Evolutionary conservation across 1,140 invertebrate genomes (phyloP), one percentile per base, ranked within the genome.

Genomic region (Trypoxylus dichotomus): DNA sequence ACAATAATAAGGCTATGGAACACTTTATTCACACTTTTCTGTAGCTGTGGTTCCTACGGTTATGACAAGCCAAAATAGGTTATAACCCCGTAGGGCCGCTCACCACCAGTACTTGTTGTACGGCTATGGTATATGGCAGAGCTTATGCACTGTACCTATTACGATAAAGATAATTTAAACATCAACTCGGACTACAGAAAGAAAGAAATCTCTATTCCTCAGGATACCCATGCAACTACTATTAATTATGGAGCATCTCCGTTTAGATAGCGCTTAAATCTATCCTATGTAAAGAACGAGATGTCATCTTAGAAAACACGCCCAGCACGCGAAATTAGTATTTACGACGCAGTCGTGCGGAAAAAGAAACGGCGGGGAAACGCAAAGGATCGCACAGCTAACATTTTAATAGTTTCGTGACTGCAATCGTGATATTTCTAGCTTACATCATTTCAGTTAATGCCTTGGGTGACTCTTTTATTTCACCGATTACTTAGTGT

Each of bases 321-420:
- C 3, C 60, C 19, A 63, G 15, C 19, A 63, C n/a, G 60, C 24
- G 60, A 63, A 24, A 63, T 63, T 63, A 24, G 60, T 63, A 63
- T 63, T 63, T 63, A 63, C 60, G 60, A 27, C 24, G 60, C 60
- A 24, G n/a, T 63, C 60, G 60, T 63, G 60, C 60, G 60, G 25
- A 63, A 21, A 21, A 63, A 63, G 60, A 63, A 63, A 63, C 15
- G 25, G 3, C 5, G 21, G 21, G 60, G 19, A 25, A 63, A 63
- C 47, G 6, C 60, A 6, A 10, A 11, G 19, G 25, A 63, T 24
- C 60, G 19, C 60, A 19, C 24, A 63, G 19, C 60, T 63, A 63
- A 63, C 60, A 63, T 58, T 63, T 63, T 63, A 24, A 63, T 63
- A 24, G 21, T 63, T 63, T 63, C 60, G 60, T 63, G 60, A 63